phyloP scores from a whole-genome alignment of 2,113 vertebrate species.

The Plotosus lineatus region DNA sequence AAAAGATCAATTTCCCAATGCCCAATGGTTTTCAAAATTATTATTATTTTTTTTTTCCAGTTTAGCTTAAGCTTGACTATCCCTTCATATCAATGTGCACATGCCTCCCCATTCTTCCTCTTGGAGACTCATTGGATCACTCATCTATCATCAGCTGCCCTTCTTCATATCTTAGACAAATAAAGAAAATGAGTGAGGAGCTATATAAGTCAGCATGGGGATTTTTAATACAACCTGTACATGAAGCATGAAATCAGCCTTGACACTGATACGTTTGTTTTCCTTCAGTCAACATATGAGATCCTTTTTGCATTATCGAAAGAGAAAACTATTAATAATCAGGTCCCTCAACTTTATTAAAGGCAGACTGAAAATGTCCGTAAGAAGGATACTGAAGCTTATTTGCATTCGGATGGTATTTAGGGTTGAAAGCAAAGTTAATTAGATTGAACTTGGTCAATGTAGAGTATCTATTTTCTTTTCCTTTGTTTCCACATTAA shows the following conservation, averaged over 20 bases:
- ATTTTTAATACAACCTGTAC: conserved; percentile 40
- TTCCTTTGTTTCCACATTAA: conserved; percentile 7
- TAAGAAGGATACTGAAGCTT: neutral
- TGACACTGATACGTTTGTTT: conserved; percentile 40
- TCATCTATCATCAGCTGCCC: neutral
- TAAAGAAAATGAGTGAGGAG: neutral
- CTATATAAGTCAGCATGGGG: conserved; percentile 34
- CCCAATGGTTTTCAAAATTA: conserved; percentile 20
- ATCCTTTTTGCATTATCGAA: conserved; percentile 12
- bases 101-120: conserved; percentile 13
- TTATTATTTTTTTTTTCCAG: conserved; percentile 9
- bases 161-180: neutral
- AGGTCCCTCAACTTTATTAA: neutral
- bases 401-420: neutral
- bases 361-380: neutral
- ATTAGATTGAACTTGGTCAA: conserved; percentile 8
- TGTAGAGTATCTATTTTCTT: neutral
- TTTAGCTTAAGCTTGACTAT: conserved; percentile 9
- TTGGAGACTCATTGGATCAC: conserved; percentile 12
- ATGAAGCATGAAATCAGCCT: conserved; percentile 46
- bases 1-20: conserved; percentile 29
- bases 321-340: conserved; percentile 31
- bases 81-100: neutral
- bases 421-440: conserved; percentile 11
- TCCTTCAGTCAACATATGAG: neutral